phyloP scores from a whole-genome alignment of 1,140 invertebrate species.

The Microplitis demolitor region DNA sequence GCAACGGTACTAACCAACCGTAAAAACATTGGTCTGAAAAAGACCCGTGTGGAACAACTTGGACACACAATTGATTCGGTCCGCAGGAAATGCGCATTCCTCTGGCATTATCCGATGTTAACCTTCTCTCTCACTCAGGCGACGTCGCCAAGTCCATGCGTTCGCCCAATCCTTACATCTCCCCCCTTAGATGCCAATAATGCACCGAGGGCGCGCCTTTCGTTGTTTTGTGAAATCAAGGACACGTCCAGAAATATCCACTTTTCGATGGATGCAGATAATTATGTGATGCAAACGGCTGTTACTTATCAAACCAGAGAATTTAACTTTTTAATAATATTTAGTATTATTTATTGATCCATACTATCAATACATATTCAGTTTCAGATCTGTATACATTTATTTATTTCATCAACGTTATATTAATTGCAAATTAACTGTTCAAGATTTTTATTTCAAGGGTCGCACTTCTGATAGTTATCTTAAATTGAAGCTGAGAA shows the following conservation, averaged over 20 bases:
- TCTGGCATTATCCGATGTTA: conserved; percentile 26
- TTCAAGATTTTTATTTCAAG: no score
- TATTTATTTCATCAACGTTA: no score
- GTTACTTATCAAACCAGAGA: conserved; percentile 18
- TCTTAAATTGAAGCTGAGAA: no score
- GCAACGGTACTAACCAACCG: conserved; percentile 55
- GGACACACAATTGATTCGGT: conserved; percentile 32
- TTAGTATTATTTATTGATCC: no score
- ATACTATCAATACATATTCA: no score
- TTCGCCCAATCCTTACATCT: conserved; percentile 14
- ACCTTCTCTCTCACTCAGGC: neutral
- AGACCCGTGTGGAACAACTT: conserved; percentile 20
- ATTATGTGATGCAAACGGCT: conserved; percentile 21
- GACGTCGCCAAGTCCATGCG: conserved; percentile 24
- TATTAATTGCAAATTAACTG: no score
- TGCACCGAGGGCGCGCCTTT: conserved; percentile 27
- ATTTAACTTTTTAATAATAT: neutral
- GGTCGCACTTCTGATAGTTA: no score
- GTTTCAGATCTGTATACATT: no score
- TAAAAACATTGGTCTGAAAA: conserved; percentile 57
- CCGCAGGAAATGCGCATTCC: conserved; percentile 34
- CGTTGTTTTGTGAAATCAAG: conserved; percentile 33
- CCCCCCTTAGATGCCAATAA: conserved; percentile 14
- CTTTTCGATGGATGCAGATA: conserved; percentile 24
- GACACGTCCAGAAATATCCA: conserved; percentile 33